Conservation (phyloP, 1,140 invertebrate species). For the Achroia grisella region DNA sequence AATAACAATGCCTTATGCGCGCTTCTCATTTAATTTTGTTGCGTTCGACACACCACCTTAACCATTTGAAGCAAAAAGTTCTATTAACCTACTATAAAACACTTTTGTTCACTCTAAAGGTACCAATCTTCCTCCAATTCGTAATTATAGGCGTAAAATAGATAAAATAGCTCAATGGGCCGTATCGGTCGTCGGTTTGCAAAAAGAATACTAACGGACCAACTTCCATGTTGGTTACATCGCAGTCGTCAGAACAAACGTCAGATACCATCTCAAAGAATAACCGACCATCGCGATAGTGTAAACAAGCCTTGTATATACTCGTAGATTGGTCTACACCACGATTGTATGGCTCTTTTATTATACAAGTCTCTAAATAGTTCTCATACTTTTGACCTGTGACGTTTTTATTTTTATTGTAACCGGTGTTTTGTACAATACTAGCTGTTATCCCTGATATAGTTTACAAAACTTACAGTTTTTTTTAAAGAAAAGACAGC, state of each 20-base stretch:
- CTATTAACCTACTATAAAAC: constrained; percentile 22
- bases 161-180: constrained; percentile 38
- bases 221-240: constrained; percentile 23
- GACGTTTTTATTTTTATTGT: too few species aligned
- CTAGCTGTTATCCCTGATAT: too few species aligned
- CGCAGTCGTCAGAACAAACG: constrained; percentile 4
- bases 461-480: too few species aligned
- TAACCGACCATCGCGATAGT: constrained; percentile 1
- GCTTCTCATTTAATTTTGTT: too few species aligned
- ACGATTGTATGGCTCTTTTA: too few species aligned
- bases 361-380: too few species aligned
- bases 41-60: constrained; percentile 3
- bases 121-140: constrained; percentile 36
- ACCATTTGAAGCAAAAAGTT: constrained; percentile 18
- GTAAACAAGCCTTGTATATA: too few species aligned
- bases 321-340: too few species aligned
- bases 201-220: constrained; percentile 56
- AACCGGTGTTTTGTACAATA: too few species aligned
- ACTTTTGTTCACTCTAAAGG: constrained; percentile 21
- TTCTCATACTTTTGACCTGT: too few species aligned
- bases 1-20: too few species aligned
- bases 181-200: constrained; percentile 35
- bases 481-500: too few species aligned
- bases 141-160: constrained; percentile 58
- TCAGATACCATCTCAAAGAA: constrained; percentile 11